These are phyloP conservation scores for Pteruthius melanotis DNA, from an alignment of 2,113 vertebrate genomes.

Conservation along the genomic window DNA sequence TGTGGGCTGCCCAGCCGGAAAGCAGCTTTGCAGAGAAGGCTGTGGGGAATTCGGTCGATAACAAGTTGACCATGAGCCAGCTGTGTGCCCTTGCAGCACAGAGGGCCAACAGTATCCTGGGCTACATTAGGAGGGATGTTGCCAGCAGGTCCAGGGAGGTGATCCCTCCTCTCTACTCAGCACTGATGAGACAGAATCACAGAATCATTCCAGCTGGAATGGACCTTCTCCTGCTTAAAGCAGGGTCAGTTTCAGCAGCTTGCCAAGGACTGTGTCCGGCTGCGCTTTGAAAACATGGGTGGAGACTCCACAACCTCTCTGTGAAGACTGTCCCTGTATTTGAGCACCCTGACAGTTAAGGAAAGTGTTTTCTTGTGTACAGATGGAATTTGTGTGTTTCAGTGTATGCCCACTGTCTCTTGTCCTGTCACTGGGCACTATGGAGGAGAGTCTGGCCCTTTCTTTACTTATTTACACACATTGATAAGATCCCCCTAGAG, in stretches of 20 bases:
- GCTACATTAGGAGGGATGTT: background rate
- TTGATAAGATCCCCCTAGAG: background rate
- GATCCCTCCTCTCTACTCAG: background rate
- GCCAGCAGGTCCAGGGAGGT: background rate
- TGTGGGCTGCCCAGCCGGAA: background rate
- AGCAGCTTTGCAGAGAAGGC: background rate
- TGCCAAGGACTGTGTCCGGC: background rate
- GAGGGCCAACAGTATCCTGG: background rate
- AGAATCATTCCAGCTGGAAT: background rate
- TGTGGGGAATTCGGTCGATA: background rate
- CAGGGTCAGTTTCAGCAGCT: background rate
- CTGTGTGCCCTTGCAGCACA: background rate
- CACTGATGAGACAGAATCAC: background rate
- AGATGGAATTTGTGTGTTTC: background rate
- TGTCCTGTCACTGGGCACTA: background rate
- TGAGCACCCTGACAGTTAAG: background rate
- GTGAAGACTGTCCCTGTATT: background rate
- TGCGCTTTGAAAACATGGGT: background rate
- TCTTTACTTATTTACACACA: background rate
- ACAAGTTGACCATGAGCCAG: background rate
- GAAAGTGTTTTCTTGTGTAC: background rate
- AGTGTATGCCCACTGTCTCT: background rate
- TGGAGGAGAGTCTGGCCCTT: background rate
- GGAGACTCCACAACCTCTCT: background rate
- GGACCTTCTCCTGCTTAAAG: background rate